Evolutionary conservation across 2,888 invertebrate species (phyloP).

Genomic region (Lathronympha strigana): DNA sequence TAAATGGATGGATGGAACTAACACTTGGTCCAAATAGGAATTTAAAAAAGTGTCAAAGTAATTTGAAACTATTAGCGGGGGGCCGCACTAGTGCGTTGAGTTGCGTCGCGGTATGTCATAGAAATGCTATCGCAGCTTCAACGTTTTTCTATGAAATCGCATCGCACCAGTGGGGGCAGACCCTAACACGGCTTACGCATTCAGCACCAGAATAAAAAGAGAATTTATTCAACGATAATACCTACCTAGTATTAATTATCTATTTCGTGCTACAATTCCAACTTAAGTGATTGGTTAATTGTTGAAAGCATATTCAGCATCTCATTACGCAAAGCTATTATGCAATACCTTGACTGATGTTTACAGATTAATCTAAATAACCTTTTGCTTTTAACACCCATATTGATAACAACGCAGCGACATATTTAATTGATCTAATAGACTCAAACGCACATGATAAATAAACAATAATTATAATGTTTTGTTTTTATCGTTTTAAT

Average conservation of each 20-base stretch:
- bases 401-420: constrained; percentile 55
- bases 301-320: constrained; percentile 20
- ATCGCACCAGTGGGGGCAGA: too few species aligned
- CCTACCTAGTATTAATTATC: neutral
- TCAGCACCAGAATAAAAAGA: too few species aligned
- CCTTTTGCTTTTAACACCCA: constrained; percentile 67
- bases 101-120: too few species aligned
- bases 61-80: too few species aligned
- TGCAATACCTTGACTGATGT: constrained; percentile 57
- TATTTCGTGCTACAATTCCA: neutral
- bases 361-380: constrained; percentile 70
- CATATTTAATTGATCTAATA: constrained; percentile 34
- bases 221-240: too few species aligned
- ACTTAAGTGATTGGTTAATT: neutral
- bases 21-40: too few species aligned
- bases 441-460: constrained; percentile 20
- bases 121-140: too few species aligned
- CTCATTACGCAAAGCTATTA: constrained; percentile 37
- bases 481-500: constrained; percentile 25
- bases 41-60: too few species aligned
- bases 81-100: too few species aligned
- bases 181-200: too few species aligned
- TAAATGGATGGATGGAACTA: too few species aligned
- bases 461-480: constrained; percentile 32
- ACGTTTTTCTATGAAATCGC: too few species aligned